A percentile compares a stretch with the other conserved stretches of the same genome.
These are phyloP conservation scores for Xiphophorus maculatus DNA, from an alignment of 2,113 vertebrate genomes.

Conservation along the genomic window DNA sequence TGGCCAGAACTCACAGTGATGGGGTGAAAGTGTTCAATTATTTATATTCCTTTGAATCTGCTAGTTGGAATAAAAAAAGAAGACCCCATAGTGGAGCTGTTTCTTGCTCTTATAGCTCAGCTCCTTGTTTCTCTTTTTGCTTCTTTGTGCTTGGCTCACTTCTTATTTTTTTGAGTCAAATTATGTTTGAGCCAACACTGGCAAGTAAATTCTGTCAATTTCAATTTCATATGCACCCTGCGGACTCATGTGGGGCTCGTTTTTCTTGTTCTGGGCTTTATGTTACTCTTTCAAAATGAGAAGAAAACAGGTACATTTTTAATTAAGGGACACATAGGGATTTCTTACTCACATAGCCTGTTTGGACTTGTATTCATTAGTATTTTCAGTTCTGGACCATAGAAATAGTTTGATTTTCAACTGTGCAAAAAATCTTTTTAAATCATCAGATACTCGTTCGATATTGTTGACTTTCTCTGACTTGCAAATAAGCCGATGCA, in stretches of 20 bases:
- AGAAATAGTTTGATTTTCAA: background rate
- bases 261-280: slow-evolving; percentile 1
- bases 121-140: slow-evolving; percentile 7
- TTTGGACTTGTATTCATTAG: slow-evolving; percentile 10
- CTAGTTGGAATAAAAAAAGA: slow-evolving; percentile 65
- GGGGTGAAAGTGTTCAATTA: slow-evolving; percentile 81
- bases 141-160: slow-evolving; percentile 20
- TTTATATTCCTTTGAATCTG: slow-evolving; percentile 87
- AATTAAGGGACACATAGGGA: slow-evolving; percentile 32
- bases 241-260: slow-evolving; percentile 18
- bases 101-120: slow-evolving; percentile 50
- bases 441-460: no score
- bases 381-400: slow-evolving; percentile 13
- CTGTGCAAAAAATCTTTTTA: background rate
- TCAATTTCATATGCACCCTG: slow-evolving; percentile 35
- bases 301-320: slow-evolving; percentile 58
- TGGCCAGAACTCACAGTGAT: slow-evolving; percentile 68
- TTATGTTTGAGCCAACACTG: slow-evolving; percentile 36
- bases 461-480: no score
- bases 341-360: slow-evolving; percentile 22
- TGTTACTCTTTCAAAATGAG: slow-evolving; percentile 11
- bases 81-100: slow-evolving; percentile 76
- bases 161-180: slow-evolving; percentile 41
- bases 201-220: slow-evolving; percentile 49
- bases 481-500: no score